Percentiles rank a stretch among this genome's conserved stretches.
Evolutionary conservation across 2,113 vertebrate genomes (phyloP).

Genomic region (Ranitomeya variabilis): DNA sequence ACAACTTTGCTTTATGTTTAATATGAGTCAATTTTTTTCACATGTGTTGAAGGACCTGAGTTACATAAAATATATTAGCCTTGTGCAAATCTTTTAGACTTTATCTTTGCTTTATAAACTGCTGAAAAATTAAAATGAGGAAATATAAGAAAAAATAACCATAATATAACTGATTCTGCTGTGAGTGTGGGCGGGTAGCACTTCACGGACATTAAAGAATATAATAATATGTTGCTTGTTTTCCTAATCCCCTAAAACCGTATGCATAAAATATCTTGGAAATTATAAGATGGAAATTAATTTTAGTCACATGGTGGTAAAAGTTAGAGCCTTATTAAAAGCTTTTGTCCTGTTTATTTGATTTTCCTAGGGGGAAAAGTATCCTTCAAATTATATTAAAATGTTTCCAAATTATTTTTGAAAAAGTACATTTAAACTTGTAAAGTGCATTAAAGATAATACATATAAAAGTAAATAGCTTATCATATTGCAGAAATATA

Average conservation of each 20-base stretch:
- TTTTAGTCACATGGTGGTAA: slow-evolving; percentile 26
- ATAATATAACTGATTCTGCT: slow-evolving; percentile 13
- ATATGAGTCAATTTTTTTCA: neutral
- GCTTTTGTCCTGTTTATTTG: slow-evolving; percentile 30
- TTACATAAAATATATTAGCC: slow-evolving; percentile 1
- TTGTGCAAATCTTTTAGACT: neutral
- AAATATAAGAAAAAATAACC: neutral
- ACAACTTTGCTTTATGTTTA: neutral
- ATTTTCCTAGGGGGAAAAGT: slow-evolving; percentile 18
- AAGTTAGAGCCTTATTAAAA: slow-evolving; percentile 30
- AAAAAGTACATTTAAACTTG: neutral
- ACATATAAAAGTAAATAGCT: neutral
- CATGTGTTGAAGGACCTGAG: neutral
- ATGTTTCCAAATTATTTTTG: slow-evolving; percentile 17
- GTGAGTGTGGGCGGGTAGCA: slow-evolving; percentile 27
- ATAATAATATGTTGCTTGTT: slow-evolving; percentile 25
- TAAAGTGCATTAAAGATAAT: neutral
- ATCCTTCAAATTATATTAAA: slow-evolving; percentile 23
- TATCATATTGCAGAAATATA: neutral
- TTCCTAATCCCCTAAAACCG: neutral
- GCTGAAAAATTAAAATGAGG: neutral
- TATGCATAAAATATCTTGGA: neutral
- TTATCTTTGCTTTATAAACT: neutral
- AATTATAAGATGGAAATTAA: neutral
- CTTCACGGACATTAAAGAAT: slow-evolving; percentile 50